Percentiles rank a stretch among this genome's conserved stretches.
Evolutionary conservation across 2,888 invertebrate species (phyloP).

Genomic region (Actias luna): DNA sequence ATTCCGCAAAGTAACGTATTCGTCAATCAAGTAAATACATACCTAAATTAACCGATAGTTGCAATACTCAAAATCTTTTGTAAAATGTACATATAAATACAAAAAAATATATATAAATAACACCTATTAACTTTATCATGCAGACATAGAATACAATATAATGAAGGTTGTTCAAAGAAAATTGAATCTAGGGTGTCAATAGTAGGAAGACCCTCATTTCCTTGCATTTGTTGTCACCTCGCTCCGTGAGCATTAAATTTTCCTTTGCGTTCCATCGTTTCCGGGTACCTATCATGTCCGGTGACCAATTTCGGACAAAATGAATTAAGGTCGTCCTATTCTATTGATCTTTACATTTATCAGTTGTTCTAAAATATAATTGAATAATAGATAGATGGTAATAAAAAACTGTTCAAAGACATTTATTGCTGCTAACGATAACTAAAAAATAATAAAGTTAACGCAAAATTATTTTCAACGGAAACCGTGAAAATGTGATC

Average conservation of each 20-base stretch:
- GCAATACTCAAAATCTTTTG: too few species aligned
- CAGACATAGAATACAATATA: conserved; percentile 23
- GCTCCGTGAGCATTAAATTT: conserved; percentile 66
- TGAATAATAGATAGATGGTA: background rate
- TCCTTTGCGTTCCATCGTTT: conserved; percentile 59
- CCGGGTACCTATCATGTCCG: conserved; percentile 59
- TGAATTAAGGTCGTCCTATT: conserved; percentile 61
- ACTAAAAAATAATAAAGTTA: background rate
- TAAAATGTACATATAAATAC: background rate
- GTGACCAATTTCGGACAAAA: conserved; percentile 52
- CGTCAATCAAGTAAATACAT: too few species aligned
- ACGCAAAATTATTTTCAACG: background rate
- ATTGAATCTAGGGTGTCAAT: conserved; percentile 71
- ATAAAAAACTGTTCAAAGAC: background rate
- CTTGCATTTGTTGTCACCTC: conserved; percentile 69
- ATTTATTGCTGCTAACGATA: background rate
- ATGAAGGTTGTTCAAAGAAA: conserved; percentile 57
- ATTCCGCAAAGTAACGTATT: too few species aligned
- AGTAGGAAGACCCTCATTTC: conserved; percentile 76
- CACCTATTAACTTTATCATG: background rate
- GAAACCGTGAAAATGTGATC: too few species aligned
- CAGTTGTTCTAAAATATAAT: conserved; percentile 40
- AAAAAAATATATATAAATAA: background rate
- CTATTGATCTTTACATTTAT: conserved; percentile 53
- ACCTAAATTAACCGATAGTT: too few species aligned